Base-by-base conservation (phyloP, 1,140 invertebrate species). In the Cyclina sinensis region DNA sequence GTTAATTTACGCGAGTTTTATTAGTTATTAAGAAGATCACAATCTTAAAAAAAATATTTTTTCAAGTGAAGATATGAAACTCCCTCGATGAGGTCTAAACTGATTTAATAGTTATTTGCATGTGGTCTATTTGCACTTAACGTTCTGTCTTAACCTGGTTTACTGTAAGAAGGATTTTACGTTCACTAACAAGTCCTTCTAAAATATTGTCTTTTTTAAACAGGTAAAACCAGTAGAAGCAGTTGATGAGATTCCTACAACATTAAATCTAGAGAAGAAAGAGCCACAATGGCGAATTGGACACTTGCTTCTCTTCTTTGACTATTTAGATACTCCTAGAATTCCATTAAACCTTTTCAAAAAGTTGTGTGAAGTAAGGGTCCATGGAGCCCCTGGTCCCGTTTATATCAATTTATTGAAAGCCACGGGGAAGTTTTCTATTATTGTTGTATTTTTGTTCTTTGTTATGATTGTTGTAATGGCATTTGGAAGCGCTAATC, bases 391-490 rank as follows among this genome's bases (percentile, higher is more conserved):
- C 11, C 95, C 95, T 7, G 95, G 95, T 7, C 94, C 94, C 0
- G 94, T 95, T 11, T 95, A 94, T 80, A 85, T 93, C 11, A 94
- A 94, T 76, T 92, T 95, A 14, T 89, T 95, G 14, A 83, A 92
- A 35, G 95, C 95, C 35, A 94, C 94, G 7, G 93, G 94, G 27
- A 94, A 95, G 82, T 95, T 95, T 86, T 91, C 94, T 39, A 94
- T 93, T 21, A 95, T 95, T 76, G 94, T 94, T 11, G 88, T 94
- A 12, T 95, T 95, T 85, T 82, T 95, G 0, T 92, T 94, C 80
- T 95, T 95, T 90, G 94, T 95, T 14, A 94, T 95, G 92, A 93
- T 95, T 43, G 94, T 95, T 32, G 94, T 95, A 11, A 93, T 95
- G 92, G 94, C 95, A 1, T 95, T 95, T 88, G 95, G 95, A 46